phyloP scores from a whole-genome alignment of 1,140 invertebrate species.

The Drosophila pachea region DNA sequence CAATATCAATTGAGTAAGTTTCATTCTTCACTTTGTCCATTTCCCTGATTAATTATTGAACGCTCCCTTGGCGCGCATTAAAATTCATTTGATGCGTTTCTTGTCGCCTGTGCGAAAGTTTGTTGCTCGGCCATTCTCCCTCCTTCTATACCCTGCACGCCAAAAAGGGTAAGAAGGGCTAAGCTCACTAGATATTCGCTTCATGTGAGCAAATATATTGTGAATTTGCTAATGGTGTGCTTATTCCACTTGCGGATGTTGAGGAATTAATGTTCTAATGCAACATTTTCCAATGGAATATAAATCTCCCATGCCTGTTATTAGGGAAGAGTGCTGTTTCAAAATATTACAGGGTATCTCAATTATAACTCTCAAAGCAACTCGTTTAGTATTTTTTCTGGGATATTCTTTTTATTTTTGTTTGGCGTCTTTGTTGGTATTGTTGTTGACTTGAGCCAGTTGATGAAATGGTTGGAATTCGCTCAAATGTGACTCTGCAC shows the following conservation, averaged over 20 bases:
- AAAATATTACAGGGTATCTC: neutral
- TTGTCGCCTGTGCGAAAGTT: conserved; percentile 57
- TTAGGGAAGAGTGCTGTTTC: no score
- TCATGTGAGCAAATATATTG: neutral
- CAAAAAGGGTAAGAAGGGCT: neutral
- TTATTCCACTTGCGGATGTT: no score
- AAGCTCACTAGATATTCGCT: neutral
- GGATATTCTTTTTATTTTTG: neutral
- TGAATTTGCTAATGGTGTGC: no score
- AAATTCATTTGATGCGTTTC: conserved; percentile 69
- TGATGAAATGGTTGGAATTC: conserved; percentile 36
- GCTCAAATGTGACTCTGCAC: conserved; percentile 44
- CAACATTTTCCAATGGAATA: no score
- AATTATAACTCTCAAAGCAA: neutral
- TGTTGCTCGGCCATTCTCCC: conserved; percentile 12
- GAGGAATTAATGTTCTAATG: no score
- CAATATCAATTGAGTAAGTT: conserved; percentile 21
- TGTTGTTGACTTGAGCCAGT: conserved; percentile 4
- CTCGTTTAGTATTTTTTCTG: neutral
- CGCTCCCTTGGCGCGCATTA: conserved; percentile 56
- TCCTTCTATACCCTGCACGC: conserved; percentile 2
- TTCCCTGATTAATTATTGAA: conserved; percentile 64
- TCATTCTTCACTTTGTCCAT: conserved; percentile 41
- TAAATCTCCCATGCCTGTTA: no score
- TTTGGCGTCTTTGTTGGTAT: neutral